Evolutionary conservation across 2,113 vertebrate species (phyloP), one percentile per base, ranked within the genome.

Genomic region (Dipodomys ordii): DNA sequence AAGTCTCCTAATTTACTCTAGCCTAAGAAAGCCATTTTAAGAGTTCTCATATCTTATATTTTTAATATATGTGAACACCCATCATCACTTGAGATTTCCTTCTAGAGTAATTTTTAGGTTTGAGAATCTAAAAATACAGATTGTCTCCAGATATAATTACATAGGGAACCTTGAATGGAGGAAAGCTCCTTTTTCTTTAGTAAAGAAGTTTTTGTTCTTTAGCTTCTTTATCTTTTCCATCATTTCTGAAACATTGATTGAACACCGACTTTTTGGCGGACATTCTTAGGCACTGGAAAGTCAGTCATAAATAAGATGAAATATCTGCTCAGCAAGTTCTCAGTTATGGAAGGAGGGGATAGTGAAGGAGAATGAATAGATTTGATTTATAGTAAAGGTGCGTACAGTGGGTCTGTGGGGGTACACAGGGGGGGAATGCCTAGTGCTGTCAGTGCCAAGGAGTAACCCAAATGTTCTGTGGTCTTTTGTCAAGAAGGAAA

Each of bases 11-110:
- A 79, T 93, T 87, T 79, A 88, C 69, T 35, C 27, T 30, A 92
- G 83, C 93, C 74, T 74, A 88, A 74, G 12, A 67, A 92, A 91
- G n/a, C n/a, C 46, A 39, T 77, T 67, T 92, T 76, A 83, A 81
- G 92, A n/a, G 3, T 82, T 82, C 15, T 94, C 10, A 49, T 72
- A 72, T 68, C 8, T 73, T n/a, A 35, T 27, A 5, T 91, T 89
- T 65, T 77, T 90, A 72, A 28, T 91, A 71, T n/a, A 10, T 25
- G 7, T 83, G 18, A 65, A 77, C 11, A 87, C 81, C 90, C 64
- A 27, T 67, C 57, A n/a, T 64, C 88, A 73, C 88, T 62, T 84
- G 57, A 83, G 1, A 74, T 80, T 95, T 90, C 27, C 88, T 93
- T 67, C 62, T 62, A 77, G 16, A 77, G 6, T 68, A 46, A 44